Base-by-base conservation (phyloP, 64 coral and sea anemone genomes). In the Montipora capricornis region DNA sequence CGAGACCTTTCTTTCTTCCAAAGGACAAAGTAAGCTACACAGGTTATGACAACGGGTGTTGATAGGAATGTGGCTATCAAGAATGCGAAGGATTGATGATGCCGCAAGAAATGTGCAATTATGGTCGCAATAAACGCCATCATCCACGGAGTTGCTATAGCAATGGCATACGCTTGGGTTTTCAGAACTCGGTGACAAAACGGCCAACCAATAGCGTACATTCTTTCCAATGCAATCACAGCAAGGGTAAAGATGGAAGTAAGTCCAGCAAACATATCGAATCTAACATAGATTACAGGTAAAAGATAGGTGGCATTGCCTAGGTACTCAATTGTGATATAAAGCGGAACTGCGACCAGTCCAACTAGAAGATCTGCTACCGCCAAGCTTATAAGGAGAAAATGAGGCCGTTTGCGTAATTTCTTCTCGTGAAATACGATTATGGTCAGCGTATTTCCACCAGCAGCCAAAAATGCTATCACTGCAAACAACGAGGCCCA, bases 201-300 rank as follows among this genome's bases (percentile, higher is more conserved):
- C 2, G 90, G 80, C 5, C 79, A 73, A 15, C 16, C 10, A 71
- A 91, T 75, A 13, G 80, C 90, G 24, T 83, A 45, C 13, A 91
- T 26, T 59, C 90, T 58, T 75, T 91, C 90, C 49, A 91, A 68
- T 46, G 90, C 82, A 47, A 91, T 91, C 2, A 58, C 80, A 55
- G 68, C 37, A 10, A 91, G 44, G 16, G 80, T 81, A 16, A 91
- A 91, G 11, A 84, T 58, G 1, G 90, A 91, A 1, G 24, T 3
- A 16, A 76, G n/a, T 2, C 78, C 78, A 17, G 80, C 20, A 17
- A 83, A 20, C 44, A 91, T 82, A 60, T 91, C 80, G 4, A 64
- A 49, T 8, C 79, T 75, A 20, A 44, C 29, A 47, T 16, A 37
- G 3, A 74, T 0, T 4, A 2, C n/a, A 26, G 12, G 15, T 20